A percentile compares a stretch with the other conserved stretches of the same genome.
Evolutionary conservation across 2,888 invertebrate genomes (phyloP).

Genomic region (Rhingia campestris): DNA sequence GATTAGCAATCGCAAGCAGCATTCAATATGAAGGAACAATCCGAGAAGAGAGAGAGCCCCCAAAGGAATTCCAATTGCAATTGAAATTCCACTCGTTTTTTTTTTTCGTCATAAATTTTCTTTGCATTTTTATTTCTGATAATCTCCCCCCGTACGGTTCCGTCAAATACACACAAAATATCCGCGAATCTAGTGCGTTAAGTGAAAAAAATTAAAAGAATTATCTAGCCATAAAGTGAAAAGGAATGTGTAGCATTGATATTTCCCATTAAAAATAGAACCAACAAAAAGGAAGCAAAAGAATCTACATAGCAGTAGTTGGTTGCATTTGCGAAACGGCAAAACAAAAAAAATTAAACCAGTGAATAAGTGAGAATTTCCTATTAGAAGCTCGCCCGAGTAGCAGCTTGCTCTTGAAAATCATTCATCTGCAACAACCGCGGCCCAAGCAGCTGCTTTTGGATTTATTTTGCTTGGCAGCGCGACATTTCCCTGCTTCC

Average conservation of each 20-base stretch:
- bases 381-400: conserved; percentile 41
- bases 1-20: conserved; percentile 10
- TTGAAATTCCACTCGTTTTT: conserved; percentile 56
- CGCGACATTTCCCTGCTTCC: conserved; percentile 24
- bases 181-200: conserved; percentile 60
- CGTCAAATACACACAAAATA: conserved; percentile 51
- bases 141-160: not conserved
- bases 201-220: conserved; percentile 47
- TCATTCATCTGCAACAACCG: conserved; percentile 66
- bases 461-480: conserved; percentile 40
- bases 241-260: conserved; percentile 58
- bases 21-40: conserved; percentile 1
- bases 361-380: conserved; percentile 63
- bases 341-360: conserved; percentile 45
- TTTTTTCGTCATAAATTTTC: conserved; percentile 44
- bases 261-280: conserved; percentile 68
- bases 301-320: conserved; percentile 40
- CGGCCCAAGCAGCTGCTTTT: conserved; percentile 62
- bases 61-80: conserved; percentile 63
- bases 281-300: conserved; percentile 55
- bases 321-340: conserved; percentile 56
- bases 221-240: conserved; percentile 48
- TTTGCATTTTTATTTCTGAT: conserved; percentile 14
- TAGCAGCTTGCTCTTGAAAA: conserved; percentile 66
- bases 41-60: conserved; percentile 18